These are phyloP conservation scores for Phoxinus phoxinus DNA, from an alignment of 2,113 vertebrate genomes.

Conservation along the genomic window DNA sequence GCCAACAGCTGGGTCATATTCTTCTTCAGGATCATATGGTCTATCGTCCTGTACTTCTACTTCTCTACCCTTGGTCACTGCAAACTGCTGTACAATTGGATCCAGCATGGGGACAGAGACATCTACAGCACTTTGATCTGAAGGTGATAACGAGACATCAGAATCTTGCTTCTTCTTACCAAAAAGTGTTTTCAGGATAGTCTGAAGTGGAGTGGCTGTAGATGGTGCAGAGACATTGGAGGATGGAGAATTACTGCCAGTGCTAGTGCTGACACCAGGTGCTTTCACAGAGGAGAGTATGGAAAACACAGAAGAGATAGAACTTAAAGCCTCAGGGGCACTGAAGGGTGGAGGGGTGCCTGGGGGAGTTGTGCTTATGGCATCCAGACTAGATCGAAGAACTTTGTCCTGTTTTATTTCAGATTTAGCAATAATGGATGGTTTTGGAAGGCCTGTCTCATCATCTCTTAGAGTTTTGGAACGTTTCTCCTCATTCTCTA, in stretches of 20 bases:
- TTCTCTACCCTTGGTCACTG: conserved; percentile 81
- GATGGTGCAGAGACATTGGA: conserved; percentile 57
- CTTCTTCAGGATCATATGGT: conserved; percentile 96
- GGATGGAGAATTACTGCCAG: conserved; percentile 65
- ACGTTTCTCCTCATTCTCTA: conserved; percentile 85
- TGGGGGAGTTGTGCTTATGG: conserved; percentile 83
- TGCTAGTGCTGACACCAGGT: conserved; percentile 59
- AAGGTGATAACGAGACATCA: conserved; percentile 75
- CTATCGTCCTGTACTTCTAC: conserved; percentile 90
- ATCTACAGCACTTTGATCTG: conserved; percentile 71
- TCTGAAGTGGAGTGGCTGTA: conserved; percentile 84
- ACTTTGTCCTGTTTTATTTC: conserved; percentile 78
- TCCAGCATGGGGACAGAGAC: conserved; percentile 78
- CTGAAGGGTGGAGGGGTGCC: conserved; percentile 83
- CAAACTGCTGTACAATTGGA: conserved; percentile 92
- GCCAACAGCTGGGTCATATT: conserved; percentile 85
- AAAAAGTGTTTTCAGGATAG: conserved; percentile 94
- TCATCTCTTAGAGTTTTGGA: conserved; percentile 79
- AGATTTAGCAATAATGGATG: conserved; percentile 55
- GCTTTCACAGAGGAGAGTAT: conserved; percentile 79
- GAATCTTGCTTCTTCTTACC: conserved; percentile 88
- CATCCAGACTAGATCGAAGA: conserved; percentile 73
- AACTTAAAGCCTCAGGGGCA: conserved; percentile 70
- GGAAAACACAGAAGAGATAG: conserved; percentile 75
- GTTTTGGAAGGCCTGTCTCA: conserved; percentile 75